Evolutionary conservation across 1,140 invertebrate genomes (phyloP).

Genomic region (Drosophila gunungcola): DNA sequence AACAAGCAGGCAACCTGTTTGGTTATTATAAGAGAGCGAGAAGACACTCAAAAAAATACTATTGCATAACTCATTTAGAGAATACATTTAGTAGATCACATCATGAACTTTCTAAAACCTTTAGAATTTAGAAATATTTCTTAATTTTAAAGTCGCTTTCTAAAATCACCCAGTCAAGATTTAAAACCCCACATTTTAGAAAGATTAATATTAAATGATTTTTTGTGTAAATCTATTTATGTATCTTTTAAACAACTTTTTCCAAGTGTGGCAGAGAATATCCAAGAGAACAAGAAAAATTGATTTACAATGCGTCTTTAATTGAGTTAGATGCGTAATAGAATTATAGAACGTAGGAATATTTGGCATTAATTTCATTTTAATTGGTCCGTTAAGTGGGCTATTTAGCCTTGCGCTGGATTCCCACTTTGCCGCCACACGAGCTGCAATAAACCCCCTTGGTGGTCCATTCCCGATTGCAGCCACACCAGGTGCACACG

Average conservation of each 20-base stretch:
- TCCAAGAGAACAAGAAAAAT: constrained; percentile 17
- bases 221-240: not conserved
- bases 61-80: not conserved
- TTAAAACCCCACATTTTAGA: too few species aligned
- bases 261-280: not conserved
- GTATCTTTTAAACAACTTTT: too few species aligned
- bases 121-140: too few species aligned
- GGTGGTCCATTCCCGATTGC: constrained; percentile 80
- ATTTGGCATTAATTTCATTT: constrained; percentile 56
- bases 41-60: not conserved
- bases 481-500: constrained; percentile 78
- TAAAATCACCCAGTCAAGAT: too few species aligned
- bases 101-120: too few species aligned
- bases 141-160: too few species aligned
- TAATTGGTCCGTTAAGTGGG: constrained; percentile 48
- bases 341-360: constrained; percentile 57
- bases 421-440: constrained; percentile 78
- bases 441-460: constrained; percentile 77
- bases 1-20: constrained; percentile 55
- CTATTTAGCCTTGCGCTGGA: constrained; percentile 71
- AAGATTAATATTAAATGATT: too few species aligned
- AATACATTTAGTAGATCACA: not conserved
- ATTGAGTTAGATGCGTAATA: constrained; percentile 79
- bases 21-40: not conserved
- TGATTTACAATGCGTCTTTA: constrained; percentile 53